phyloP scores from a whole-genome alignment of 2,888 invertebrate genomes.

The Cryptus armator region DNA sequence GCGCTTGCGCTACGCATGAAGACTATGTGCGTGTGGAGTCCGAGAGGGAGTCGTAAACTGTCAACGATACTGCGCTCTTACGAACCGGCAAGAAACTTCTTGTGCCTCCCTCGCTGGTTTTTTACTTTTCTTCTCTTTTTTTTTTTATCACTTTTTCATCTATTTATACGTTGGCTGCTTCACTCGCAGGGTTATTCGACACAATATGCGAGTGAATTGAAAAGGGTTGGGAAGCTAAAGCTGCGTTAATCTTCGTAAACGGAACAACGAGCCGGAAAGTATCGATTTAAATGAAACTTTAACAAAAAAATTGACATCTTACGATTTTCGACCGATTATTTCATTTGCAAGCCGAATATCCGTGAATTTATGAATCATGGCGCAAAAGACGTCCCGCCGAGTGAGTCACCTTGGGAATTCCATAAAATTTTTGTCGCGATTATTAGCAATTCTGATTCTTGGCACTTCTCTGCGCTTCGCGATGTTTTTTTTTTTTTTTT shows the following conservation, averaged over 20 bases:
- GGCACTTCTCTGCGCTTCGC: conserved; percentile 17
- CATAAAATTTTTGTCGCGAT: conserved; percentile 23
- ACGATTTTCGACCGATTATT: conserved; percentile 1
- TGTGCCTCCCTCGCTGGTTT: conserved; percentile 44
- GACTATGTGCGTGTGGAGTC: conserved; percentile 68
- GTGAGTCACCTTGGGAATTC: conserved; percentile 24
- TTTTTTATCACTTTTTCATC: conserved; percentile 45
- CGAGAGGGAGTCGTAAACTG: conserved; percentile 76
- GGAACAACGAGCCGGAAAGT: neutral
- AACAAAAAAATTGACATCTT: neutral
- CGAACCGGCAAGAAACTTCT: conserved; percentile 66
- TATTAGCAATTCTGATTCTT: conserved; percentile 61
- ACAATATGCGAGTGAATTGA: neutral
- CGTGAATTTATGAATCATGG: neutral
- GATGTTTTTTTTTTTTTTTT: neutral
- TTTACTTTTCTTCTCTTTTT: conserved; percentile 29
- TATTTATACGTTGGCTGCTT: conserved; percentile 45
- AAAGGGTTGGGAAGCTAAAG: conserved; percentile 36
- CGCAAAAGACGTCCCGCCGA: conserved; percentile 16
- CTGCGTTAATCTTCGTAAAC: neutral
- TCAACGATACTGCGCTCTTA: conserved; percentile 76
- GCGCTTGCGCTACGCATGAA: conserved; percentile 75
- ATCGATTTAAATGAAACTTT: neutral
- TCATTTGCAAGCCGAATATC: neutral
- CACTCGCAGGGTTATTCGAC: neutral